Evolutionary conservation across 2,888 invertebrate species (phyloP).

Genomic region (Choreutis nemorana): DNA sequence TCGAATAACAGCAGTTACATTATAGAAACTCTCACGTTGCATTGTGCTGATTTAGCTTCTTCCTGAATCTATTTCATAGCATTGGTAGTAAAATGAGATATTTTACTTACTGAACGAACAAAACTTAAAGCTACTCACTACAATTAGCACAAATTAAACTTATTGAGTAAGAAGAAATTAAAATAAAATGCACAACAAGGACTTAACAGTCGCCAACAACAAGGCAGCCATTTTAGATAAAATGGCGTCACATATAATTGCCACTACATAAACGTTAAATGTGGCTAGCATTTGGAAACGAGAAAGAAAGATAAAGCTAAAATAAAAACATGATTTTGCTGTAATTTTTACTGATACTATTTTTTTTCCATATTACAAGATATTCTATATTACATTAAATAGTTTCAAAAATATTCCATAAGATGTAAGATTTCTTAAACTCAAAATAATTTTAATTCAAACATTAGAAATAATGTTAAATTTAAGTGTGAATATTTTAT

Average conservation of each 20-base stretch:
- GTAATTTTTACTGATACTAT: constrained; percentile 1
- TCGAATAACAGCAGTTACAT: too few relatives aligned
- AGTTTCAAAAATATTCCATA: not conserved
- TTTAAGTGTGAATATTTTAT: too few relatives aligned
- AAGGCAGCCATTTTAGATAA: constrained; percentile 58
- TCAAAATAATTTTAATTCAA: too few relatives aligned
- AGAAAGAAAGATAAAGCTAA: constrained; percentile 3
- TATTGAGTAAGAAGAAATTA: constrained; percentile 45
- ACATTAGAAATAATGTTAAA: not conserved
- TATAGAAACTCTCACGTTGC: constrained; percentile 45
- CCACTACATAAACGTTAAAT: constrained; percentile 11
- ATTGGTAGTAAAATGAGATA: too few relatives aligned
- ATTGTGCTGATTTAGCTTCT: too few relatives aligned
- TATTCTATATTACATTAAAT: not conserved
- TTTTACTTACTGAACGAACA: constrained; percentile 47
- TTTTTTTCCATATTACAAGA: not conserved
- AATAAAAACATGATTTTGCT: constrained; percentile 10
- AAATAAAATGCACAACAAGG: constrained; percentile 55
- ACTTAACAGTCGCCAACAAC: constrained; percentile 61
- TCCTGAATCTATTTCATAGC: too few relatives aligned
- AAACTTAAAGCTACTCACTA: too few relatives aligned
- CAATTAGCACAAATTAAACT: constrained; percentile 28
- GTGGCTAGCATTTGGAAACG: constrained; percentile 9
- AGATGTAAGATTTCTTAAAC: too few relatives aligned
- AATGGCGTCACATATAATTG: constrained; percentile 30